Conservation (phyloP, 1,140 invertebrate species). For the Pinna nobilis region DNA sequence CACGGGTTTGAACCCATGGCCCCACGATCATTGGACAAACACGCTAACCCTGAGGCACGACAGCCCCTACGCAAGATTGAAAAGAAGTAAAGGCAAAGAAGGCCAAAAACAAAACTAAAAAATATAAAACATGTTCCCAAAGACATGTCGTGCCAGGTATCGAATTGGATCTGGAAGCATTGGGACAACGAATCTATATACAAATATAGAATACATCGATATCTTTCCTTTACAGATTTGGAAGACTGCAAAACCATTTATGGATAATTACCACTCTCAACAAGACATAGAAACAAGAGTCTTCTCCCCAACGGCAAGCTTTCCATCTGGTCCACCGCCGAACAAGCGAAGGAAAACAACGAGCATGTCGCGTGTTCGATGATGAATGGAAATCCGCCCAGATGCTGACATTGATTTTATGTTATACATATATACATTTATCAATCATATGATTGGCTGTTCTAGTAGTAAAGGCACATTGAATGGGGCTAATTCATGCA, state of each 20-base stretch:
- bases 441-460: too few relatives aligned
- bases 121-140: neutral
- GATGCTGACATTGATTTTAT: too few relatives aligned
- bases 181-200: neutral
- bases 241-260: conserved; percentile 65
- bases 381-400: neutral
- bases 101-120: too few relatives aligned
- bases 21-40: too few relatives aligned
- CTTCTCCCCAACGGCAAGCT: conserved; percentile 67
- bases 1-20: too few relatives aligned
- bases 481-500: too few relatives aligned
- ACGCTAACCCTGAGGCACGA: too few relatives aligned
- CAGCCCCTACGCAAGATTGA: too few relatives aligned
- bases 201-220: neutral
- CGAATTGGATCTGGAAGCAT: too few relatives aligned
- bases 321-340: conserved; percentile 22
- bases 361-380: neutral
- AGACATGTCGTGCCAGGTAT: neutral
- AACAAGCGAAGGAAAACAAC: conserved; percentile 34
- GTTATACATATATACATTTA: too few relatives aligned
- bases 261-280: conserved; percentile 68
- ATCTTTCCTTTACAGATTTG: conserved; percentile 65
- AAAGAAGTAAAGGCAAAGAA: too few relatives aligned
- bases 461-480: too few relatives aligned
- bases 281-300: conserved; percentile 67